phyloP scores from a whole-genome alignment of 2,113 vertebrate genomes.

The Electrona antarctica region DNA sequence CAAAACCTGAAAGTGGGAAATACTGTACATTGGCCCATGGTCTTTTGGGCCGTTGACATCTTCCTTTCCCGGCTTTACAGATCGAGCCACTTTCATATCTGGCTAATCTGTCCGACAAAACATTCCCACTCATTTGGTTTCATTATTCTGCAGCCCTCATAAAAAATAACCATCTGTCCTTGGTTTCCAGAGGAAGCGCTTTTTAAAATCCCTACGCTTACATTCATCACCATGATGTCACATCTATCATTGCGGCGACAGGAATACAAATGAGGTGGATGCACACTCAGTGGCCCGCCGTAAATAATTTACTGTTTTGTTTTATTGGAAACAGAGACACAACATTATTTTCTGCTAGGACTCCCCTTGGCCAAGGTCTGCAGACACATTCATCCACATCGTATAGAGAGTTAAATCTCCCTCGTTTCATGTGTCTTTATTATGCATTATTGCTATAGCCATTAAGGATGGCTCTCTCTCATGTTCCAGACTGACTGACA shows the following conservation, averaged over 20 bases:
- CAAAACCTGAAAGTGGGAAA: conserved; percentile 14
- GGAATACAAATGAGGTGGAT: conserved; percentile 75
- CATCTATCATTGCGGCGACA: conserved; percentile 72
- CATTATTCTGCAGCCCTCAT: conserved; percentile 71
- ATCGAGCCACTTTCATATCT: conserved; percentile 34
- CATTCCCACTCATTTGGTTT: conserved; percentile 68
- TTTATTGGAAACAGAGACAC: conserved; percentile 76
- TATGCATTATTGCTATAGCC: conserved; percentile 53
- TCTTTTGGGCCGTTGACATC: conserved; percentile 35
- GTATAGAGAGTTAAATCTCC: conserved; percentile 51
- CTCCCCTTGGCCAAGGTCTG: conserved; percentile 73
- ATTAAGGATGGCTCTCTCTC: conserved; percentile 47
- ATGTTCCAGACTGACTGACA: conserved; percentile 54
- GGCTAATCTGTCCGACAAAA: conserved; percentile 54
- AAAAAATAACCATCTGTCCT: conserved; percentile 80
- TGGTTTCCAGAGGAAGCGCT: conserved; percentile 71
- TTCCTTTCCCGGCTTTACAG: conserved; percentile 50
- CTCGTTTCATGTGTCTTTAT: conserved; percentile 59
- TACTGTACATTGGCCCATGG: not conserved
- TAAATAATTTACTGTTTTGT: conserved; percentile 81
- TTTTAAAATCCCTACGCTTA: conserved; percentile 70
- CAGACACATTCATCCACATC: conserved; percentile 64
- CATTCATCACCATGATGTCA: conserved; percentile 78
- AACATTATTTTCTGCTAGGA: conserved; percentile 70
- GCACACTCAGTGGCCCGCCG: conserved; percentile 66